phyloP scores from a whole-genome alignment of 2,888 invertebrate species.

The Blera fallax region DNA sequence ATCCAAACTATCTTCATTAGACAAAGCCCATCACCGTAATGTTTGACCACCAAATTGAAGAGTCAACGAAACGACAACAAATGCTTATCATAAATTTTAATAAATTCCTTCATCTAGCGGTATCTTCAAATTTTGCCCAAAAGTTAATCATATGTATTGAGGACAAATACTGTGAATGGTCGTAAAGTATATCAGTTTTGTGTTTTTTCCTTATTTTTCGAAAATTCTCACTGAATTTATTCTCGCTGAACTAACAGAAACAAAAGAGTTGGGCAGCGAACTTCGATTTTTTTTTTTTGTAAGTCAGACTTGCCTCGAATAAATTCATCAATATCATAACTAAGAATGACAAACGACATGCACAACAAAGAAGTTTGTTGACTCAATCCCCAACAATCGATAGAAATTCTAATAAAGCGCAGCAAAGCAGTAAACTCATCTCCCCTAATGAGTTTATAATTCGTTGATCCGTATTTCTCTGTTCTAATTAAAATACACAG shows the following conservation, averaged over 20 bases:
- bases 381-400: constrained; percentile 9
- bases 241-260: background rate
- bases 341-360: background rate
- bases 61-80: background rate
- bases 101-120: constrained; percentile 48
- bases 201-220: background rate
- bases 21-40: background rate
- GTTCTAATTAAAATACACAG: constrained; percentile 24
- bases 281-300: constrained; percentile 19
- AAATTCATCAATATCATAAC: background rate
- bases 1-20: background rate
- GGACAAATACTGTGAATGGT: constrained; percentile 44
- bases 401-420: constrained; percentile 12
- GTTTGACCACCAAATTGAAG: background rate
- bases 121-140: constrained; percentile 19
- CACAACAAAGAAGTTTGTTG: constrained; percentile 11
- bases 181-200: constrained; percentile 25
- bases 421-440: background rate
- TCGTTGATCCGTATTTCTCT: constrained; percentile 13
- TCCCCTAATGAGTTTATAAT: constrained; percentile 12
- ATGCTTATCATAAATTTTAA: constrained; percentile 24
- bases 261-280: constrained; percentile 61
- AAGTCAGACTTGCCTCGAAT: background rate
- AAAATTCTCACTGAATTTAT: background rate
- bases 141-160: constrained; percentile 48